Conservation (phyloP, 2,888 invertebrate species). For the Stenoptilia bipunctidactyla region DNA sequence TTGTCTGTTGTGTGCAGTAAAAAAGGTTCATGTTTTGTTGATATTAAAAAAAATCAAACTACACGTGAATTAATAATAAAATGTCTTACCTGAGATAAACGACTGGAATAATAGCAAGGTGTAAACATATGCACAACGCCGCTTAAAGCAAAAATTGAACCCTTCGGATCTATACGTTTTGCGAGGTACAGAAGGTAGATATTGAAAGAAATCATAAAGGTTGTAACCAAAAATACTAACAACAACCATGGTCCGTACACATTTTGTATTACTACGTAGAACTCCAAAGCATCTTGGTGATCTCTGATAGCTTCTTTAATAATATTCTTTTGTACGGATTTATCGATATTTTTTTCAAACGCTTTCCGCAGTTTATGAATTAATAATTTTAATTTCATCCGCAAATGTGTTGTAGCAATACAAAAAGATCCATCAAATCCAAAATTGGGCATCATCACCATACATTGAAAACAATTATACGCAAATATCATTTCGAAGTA, state of each 20-base stretch:
- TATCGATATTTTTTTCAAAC: slow-evolving; percentile 24
- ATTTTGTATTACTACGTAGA: slow-evolving; percentile 31
- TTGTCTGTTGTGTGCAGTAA: no score
- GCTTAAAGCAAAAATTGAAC: slow-evolving; percentile 31
- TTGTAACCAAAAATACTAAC: slow-evolving; percentile 32
- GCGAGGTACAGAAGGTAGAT: slow-evolving; percentile 36
- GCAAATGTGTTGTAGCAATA: slow-evolving; percentile 39
- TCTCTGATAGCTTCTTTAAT: slow-evolving; percentile 32
- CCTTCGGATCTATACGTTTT: slow-evolving; percentile 31
- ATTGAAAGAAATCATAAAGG: slow-evolving; percentile 38
- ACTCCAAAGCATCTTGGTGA: slow-evolving; percentile 36
- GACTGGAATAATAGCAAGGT: slow-evolving; percentile 40
- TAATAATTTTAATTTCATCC: slow-evolving; percentile 40
- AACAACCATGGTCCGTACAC: slow-evolving; percentile 44
- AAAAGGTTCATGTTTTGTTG: no score
- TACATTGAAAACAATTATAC: slow-evolving; percentile 30
- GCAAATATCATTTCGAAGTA: slow-evolving; percentile 40
- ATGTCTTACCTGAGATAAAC: slow-evolving; percentile 33
- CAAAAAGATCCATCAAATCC: slow-evolving; percentile 49
- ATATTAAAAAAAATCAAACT: no score
- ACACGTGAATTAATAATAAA: no score
- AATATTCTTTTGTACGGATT: slow-evolving; percentile 22
- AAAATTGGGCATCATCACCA: slow-evolving; percentile 32
- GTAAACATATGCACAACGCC: slow-evolving; percentile 36
- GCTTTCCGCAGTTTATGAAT: slow-evolving; percentile 28